phyloP scores from a whole-genome alignment of 1,140 invertebrate genomes.

The Harlomillsia oculata region DNA sequence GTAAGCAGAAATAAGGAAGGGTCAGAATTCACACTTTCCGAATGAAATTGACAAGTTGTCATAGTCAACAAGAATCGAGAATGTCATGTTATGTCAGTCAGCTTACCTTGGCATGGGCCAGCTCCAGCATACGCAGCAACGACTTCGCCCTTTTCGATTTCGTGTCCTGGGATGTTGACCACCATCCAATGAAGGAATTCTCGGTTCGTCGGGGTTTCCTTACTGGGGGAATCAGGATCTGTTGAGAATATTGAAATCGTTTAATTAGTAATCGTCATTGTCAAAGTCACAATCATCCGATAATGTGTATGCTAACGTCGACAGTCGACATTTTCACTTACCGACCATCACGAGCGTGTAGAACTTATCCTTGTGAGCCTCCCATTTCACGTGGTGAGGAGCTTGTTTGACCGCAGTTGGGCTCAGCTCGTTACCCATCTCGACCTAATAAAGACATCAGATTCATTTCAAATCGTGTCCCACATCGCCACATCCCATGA shows the following conservation, averaged over 20 bases:
- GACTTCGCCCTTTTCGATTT: constrained; percentile 62
- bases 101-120: too few relatives aligned
- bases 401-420: constrained; percentile 48
- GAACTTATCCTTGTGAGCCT: constrained; percentile 47
- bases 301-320: not conserved
- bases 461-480: too few relatives aligned
- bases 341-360: too few relatives aligned
- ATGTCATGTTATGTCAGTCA: too few relatives aligned
- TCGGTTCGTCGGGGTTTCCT: constrained; percentile 60
- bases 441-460: too few relatives aligned
- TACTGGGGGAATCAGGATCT: constrained; percentile 85
- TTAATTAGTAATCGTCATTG: too few relatives aligned
- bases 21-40: constrained; percentile 71
- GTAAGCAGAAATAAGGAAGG: constrained; percentile 73
- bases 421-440: constrained; percentile 60
- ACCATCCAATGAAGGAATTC: constrained; percentile 90
- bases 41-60: too few relatives aligned
- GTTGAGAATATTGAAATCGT: too few relatives aligned
- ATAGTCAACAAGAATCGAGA: too few relatives aligned
- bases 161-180: constrained; percentile 70
- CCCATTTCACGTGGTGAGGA: constrained; percentile 50
- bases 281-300: constrained; percentile 37
- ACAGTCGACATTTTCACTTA: too few relatives aligned
- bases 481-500: too few relatives aligned
- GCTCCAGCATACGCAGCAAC: too few relatives aligned